Evolutionary conservation across 2,797 vertebrate genomes (phyloP).

Genomic region (Acanthurus lineatus): DNA sequence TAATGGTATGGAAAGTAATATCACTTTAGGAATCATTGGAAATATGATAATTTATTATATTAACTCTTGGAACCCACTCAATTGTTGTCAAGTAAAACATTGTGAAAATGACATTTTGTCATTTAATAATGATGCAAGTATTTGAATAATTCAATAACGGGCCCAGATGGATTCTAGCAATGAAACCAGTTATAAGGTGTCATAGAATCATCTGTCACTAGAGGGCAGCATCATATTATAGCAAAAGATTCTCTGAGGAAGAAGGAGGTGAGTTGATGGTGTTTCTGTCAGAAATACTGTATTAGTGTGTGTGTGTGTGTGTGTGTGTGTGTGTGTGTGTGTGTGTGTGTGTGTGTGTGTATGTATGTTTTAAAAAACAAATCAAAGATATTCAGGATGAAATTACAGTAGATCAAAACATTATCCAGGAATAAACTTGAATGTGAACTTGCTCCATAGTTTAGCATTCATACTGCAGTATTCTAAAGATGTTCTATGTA

Average conservation of each 20-base stretch:
- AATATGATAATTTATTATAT: not conserved
- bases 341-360: not conserved
- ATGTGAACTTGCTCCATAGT: no score
- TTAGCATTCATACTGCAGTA: not conserved
- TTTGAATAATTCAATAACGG: not conserved
- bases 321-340: no score
- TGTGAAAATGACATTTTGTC: not conserved
- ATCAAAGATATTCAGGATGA: no score
- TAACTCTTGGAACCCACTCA: not conserved
- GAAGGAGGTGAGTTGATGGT: not conserved
- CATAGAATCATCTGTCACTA: not conserved
- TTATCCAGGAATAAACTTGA: no score
- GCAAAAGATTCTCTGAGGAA: not conserved
- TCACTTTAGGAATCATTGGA: not conserved
- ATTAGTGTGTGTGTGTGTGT: not conserved
- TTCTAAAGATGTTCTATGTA: not conserved
- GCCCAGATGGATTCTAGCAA: not conserved
- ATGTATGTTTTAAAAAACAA: not conserved
- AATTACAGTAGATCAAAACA: no score
- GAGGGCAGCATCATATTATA: slow-evolving; percentile 36
- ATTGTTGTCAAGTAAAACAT: slow-evolving; percentile 25
- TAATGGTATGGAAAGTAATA: slow-evolving; percentile 1
- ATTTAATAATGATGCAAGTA: not conserved
- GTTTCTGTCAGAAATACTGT: not conserved
- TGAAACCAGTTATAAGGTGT: not conserved